A percentile compares a stretch with the other conserved stretches of the same genome.
phyloP scores from a whole-genome alignment of 2,888 invertebrate genomes.

The Heliconius hortense region DNA sequence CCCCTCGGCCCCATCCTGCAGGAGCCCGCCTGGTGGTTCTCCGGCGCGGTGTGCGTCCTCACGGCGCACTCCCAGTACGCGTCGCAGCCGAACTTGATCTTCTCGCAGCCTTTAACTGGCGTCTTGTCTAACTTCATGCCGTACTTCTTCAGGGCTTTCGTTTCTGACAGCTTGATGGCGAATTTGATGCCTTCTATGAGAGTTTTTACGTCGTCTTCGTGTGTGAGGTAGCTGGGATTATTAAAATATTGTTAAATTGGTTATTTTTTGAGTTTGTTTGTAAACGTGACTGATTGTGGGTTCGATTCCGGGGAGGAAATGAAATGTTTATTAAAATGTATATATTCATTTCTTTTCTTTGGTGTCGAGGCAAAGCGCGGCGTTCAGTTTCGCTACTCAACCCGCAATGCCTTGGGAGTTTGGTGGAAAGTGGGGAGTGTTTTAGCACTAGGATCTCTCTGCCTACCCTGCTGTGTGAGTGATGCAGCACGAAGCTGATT shows the following conservation, averaged over 20 bases:
- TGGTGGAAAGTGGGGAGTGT: no score
- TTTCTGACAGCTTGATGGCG: slow-evolving; percentile 86
- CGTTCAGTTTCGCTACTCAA: no score
- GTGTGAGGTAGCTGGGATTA: slow-evolving; percentile 83
- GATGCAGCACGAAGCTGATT: no score
- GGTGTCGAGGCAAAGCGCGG: no score
- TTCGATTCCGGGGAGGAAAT: no score
- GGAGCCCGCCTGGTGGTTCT: slow-evolving; percentile 92
- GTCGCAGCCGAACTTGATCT: slow-evolving; percentile 86
- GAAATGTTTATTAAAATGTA: no score
- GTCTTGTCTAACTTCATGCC: slow-evolving; percentile 89
- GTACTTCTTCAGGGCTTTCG: slow-evolving; percentile 82
- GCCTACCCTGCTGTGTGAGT: no score
- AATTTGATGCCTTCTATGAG: slow-evolving; percentile 93
- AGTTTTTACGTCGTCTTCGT: slow-evolving; percentile 89
- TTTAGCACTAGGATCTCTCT: no score
- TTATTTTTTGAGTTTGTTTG: no score
- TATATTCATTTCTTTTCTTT: no score
- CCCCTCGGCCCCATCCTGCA: slow-evolving; percentile 90
- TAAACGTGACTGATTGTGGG: no score
- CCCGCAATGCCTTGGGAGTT: no score
- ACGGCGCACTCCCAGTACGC: slow-evolving; percentile 92
- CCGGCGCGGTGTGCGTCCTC: slow-evolving; percentile 88
- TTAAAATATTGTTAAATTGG: not conserved
- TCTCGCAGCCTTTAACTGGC: slow-evolving; percentile 87